These are phyloP conservation scores for Fopius arisanus DNA, from an alignment of 1,140 invertebrate species.

Conservation along the genomic window DNA sequence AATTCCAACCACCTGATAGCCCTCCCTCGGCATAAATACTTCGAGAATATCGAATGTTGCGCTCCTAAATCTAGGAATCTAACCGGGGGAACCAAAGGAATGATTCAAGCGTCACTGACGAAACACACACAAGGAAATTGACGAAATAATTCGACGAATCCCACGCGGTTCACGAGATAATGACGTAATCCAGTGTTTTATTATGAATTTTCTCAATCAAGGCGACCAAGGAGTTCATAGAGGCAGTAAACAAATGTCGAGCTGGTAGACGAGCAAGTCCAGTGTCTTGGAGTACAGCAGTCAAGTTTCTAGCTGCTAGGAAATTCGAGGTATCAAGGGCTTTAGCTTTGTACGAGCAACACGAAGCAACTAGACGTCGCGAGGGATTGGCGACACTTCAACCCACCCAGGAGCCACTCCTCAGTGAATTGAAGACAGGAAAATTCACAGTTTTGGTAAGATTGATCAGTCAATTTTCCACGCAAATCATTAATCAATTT, in stretches of 20 bases:
- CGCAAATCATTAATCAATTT: no score
- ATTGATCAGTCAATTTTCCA: no score
- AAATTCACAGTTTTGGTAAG: conserved; percentile 96
- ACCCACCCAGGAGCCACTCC: conserved; percentile 80
- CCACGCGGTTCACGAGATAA: not conserved
- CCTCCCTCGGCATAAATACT: no score
- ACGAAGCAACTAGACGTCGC: conserved; percentile 84
- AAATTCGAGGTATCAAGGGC: conserved; percentile 94
- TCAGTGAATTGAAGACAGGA: conserved; percentile 87
- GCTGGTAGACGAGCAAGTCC: conserved; percentile 67
- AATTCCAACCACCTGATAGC: no score
- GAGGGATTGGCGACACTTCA: conserved; percentile 88
- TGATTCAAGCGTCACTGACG: not conserved
- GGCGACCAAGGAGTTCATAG: conserved; percentile 82
- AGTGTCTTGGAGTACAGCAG: conserved; percentile 82
- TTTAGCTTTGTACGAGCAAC: conserved; percentile 86
- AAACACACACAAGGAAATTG: not conserved
- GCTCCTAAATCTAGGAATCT: no score
- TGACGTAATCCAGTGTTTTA: not conserved
- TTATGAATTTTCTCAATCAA: conserved; percentile 59
- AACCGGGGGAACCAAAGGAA: no score
- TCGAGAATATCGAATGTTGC: no score
- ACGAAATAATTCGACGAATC: not conserved
- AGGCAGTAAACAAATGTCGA: conserved; percentile 74
- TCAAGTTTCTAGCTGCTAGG: conserved; percentile 93